Evolutionary conservation across 2,797 vertebrate species (phyloP), one percentile per base, ranked within the genome.

Genomic region (Sebastes itinus): DNA sequence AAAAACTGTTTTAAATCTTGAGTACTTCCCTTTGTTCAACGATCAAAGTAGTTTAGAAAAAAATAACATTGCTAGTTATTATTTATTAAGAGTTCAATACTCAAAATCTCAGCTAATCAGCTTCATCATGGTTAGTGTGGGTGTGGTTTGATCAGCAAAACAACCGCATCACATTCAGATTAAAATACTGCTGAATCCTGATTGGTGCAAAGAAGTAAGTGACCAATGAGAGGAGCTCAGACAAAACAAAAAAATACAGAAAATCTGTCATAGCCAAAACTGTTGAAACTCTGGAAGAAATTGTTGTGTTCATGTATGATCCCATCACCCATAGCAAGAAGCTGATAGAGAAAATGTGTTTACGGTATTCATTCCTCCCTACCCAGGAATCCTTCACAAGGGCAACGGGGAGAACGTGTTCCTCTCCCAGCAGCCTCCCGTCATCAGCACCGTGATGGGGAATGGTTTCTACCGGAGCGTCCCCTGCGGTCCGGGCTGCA

Each of bases 401-500:
- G 98, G 98, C 83, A 98, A 99, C 4, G 98, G 98, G 72, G 98
- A 99, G 90, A 99, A 98, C 77, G 91, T 99, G 88, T 99, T 98
- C 93, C 97, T 99, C 82, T 98, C 98, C 89, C 98, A 99, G 95
- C 98, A 99, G 88, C 98, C 98, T 0, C 95, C 97, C 1, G 96
- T 99, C 71, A 97, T 99, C 91, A 93, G 94, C 79, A 99, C 97
- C 0, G 96, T 98, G 81, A 99, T 99, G 98, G 98, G 98, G 60
- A 99, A 97, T 0, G 98, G 98, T 12, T 97, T 97, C 90, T 97
- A 98, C 88, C 94, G 98, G n/a, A 97, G 97, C 7, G 97, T 98
- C 70, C 96, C 97, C 59, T 99, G 98, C 59, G 88, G 98, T 42
- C 96, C 98, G 12, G 97, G 92, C 93, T 99, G 98, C 93, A 98